Percentiles rank a stretch among this genome's conserved stretches.
These are phyloP conservation scores for Spisula solida DNA, from an alignment of 2,888 invertebrate species.

Conservation along the genomic window DNA sequence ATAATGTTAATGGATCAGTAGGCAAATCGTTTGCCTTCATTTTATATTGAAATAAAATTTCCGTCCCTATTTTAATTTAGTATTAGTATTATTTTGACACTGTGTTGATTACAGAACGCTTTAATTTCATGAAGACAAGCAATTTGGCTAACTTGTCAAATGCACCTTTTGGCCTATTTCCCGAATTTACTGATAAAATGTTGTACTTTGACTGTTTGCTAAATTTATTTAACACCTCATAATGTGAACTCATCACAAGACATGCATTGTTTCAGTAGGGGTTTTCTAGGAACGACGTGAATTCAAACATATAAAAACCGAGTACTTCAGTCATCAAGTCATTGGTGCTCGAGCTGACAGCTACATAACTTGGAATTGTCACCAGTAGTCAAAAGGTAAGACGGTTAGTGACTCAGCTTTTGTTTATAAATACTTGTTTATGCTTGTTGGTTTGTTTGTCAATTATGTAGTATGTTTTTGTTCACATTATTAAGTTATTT, in stretches of 20 bases:
- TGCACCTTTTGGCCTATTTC: conserved; percentile 40
- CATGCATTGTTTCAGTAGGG: background rate
- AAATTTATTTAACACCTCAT: background rate
- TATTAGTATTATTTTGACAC: background rate
- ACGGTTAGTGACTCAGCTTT: background rate
- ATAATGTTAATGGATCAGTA: background rate
- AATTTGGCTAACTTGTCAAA: background rate
- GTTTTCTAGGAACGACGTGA: background rate
- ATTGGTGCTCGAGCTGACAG: background rate
- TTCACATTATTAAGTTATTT: too few species aligned
- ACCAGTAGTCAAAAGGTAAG: background rate
- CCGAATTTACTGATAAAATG: conserved; percentile 30
- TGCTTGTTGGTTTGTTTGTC: too few species aligned
- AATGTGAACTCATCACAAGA: conserved; percentile 21
- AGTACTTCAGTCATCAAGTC: background rate
- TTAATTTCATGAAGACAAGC: background rate
- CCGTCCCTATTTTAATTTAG: background rate
- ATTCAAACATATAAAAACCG: background rate
- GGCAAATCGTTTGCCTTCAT: background rate
- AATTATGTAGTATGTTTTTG: too few species aligned
- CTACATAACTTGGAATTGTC: background rate
- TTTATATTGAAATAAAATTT: background rate
- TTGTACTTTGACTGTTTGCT: conserved; percentile 20
- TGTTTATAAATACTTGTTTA: background rate
- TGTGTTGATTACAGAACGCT: background rate